Base-by-base conservation (phyloP, 30 jellyfish, hydroid and myxozoan species). In the Mastigias papua region DNA sequence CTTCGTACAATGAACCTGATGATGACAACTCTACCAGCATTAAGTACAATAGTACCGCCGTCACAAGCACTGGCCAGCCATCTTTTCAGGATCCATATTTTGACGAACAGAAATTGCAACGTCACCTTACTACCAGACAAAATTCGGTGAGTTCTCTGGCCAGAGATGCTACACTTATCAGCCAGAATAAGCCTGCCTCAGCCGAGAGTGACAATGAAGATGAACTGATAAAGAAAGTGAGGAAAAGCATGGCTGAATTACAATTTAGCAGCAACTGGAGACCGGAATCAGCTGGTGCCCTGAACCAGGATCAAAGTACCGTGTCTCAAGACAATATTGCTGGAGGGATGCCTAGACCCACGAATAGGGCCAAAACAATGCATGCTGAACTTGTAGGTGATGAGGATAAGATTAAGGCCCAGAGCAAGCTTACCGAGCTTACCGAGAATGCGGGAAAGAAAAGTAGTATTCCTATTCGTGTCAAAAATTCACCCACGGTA, bases 231-330 rank as follows among this genome's bases (percentile, higher is more conserved):
- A 82, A 51, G 19, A 76, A 70, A 8, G 79, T 83, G 0, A 50
- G 97, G 34, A 82, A 83, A 23, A 90, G 97, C 51, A 64, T 90
- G 87, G 92, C 97, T 1, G 94, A 90, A 37, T 42, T 90, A 78
- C 90, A 77, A 19, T 90, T 90, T 37, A 73, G 54, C 76, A 33
- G 77, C 6, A 89, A 89, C 10, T 74, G 88, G 86, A 34, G 75
- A 46, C 90, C 92, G 0, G 73, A 58, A 20, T 67, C 93, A 6
- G 51, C 88, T 64, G 26, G 75, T 19, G 48, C 34, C 16, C 74
- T 22, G 11, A 76, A 30, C 32, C n/a, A 35, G 3, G 50, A 58
- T n/a, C 68, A 71, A 6, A 63, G 19, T 9, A 34, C 19, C 32
- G 31, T 34, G 6, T 13, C 57, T 37, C 35, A 50, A 29, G 62